Percentiles rank a stretch among this genome's conserved stretches.
phyloP scores from a whole-genome alignment of 1,140 invertebrate genomes.

The Hycleus phaleratus region DNA sequence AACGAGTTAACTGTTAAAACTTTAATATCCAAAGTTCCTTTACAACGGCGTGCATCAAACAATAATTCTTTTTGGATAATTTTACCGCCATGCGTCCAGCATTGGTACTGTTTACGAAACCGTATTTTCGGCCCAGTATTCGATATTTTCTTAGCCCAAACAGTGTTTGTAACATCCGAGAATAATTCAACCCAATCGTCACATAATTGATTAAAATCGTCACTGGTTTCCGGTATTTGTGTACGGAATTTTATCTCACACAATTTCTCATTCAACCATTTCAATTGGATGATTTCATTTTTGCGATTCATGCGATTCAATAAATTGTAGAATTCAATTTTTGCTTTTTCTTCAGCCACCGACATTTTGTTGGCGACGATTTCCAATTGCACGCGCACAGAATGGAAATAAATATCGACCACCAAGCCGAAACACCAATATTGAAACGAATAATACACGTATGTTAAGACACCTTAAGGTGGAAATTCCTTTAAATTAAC shows the following conservation, averaged over 20 bases:
- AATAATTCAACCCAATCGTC: slow-evolving; percentile 40
- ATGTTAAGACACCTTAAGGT: too few relatives aligned
- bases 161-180: slow-evolving; percentile 35
- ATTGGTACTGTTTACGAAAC: slow-evolving; percentile 40
- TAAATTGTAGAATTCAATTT: slow-evolving; percentile 25
- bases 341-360: slow-evolving; percentile 28
- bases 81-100: slow-evolving; percentile 35
- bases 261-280: slow-evolving; percentile 35
- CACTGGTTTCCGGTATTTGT: slow-evolving; percentile 31
- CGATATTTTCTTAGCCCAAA: slow-evolving; percentile 40
- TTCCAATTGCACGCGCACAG: not conserved
- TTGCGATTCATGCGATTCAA: slow-evolving; percentile 32
- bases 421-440: not conserved
- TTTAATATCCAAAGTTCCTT: slow-evolving; percentile 38
- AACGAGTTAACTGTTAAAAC: slow-evolving; percentile 34
- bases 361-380: slow-evolving; percentile 15
- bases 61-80: slow-evolving; percentile 34
- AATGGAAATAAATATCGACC: slow-evolving; percentile 27
- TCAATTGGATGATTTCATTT: slow-evolving; percentile 34
- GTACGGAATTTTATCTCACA: slow-evolving; percentile 38
- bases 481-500: too few relatives aligned
- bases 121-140: slow-evolving; percentile 39
- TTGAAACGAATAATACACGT: too few relatives aligned
- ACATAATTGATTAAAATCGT: slow-evolving; percentile 37
- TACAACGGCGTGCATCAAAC: slow-evolving; percentile 37